Evolutionary conservation across 2,888 invertebrate species (phyloP).

Genomic region (Nebria salina): DNA sequence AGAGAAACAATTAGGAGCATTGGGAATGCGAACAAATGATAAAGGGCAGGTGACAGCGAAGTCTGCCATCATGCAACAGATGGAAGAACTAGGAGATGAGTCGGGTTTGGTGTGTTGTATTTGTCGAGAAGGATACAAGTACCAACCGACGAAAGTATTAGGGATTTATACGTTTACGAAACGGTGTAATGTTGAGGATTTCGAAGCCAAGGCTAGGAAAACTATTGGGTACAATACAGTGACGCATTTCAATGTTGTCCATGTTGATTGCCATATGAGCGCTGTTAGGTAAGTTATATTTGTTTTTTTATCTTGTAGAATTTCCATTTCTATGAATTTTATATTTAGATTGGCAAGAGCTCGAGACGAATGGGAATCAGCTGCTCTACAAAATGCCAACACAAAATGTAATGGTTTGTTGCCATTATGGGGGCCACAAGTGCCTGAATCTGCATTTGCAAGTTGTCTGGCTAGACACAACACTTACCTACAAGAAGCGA

Average conservation of each 20-base stretch:
- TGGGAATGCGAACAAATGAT: slow-evolving; percentile 96
- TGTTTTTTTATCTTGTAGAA: slow-evolving; percentile 9
- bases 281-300: slow-evolving; percentile 78
- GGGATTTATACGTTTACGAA: slow-evolving; percentile 98
- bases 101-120: slow-evolving; percentile 96
- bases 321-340: background rate
- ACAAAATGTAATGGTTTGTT: slow-evolving; percentile 96
- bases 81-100: slow-evolving; percentile 95
- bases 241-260: slow-evolving; percentile 97
- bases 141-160: slow-evolving; percentile 91
- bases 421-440: slow-evolving; percentile 96
- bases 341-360: slow-evolving; percentile 58
- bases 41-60: slow-evolving; percentile 95
- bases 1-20: slow-evolving; percentile 92
- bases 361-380: slow-evolving; percentile 98
- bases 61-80: slow-evolving; percentile 88
- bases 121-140: slow-evolving; percentile 97
- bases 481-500: slow-evolving; percentile 80
- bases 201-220: slow-evolving; percentile 88
- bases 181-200: slow-evolving; percentile 92
- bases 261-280: slow-evolving; percentile 97
- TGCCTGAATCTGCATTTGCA: slow-evolving; percentile 91
- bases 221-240: slow-evolving; percentile 92
- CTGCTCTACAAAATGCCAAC: slow-evolving; percentile 96
- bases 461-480: slow-evolving; percentile 93